These are phyloP conservation scores for Dendroctonus valens DNA, from an alignment of 1,140 invertebrate genomes.

Conservation along the genomic window DNA sequence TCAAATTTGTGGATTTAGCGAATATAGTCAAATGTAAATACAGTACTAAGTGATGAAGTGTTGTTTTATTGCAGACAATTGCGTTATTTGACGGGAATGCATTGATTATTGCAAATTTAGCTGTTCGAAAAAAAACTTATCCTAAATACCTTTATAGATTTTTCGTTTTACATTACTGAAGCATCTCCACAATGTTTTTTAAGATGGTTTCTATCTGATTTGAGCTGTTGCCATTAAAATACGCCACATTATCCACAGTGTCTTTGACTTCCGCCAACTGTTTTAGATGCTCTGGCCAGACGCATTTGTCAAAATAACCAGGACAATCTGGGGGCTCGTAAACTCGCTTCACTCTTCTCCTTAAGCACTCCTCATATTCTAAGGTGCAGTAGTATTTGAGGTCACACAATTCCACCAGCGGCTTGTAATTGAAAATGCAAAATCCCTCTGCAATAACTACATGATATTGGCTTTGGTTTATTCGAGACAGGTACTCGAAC, in stretches of 20 bases:
- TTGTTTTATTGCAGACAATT: too few relatives aligned
- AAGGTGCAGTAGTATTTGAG: conserved; percentile 72
- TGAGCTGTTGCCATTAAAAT: conserved; percentile 34
- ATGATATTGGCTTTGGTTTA: conserved; percentile 41
- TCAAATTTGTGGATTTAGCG: too few relatives aligned
- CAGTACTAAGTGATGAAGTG: too few relatives aligned
- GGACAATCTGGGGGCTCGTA: conserved; percentile 78
- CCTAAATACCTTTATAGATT: too few relatives aligned
- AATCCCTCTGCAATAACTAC: conserved; percentile 76
- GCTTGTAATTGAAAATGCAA: conserved; percentile 68
- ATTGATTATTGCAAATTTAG: too few relatives aligned
- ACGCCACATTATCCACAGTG: conserved; percentile 33
- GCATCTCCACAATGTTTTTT: conserved; percentile 30
- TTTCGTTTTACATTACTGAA: too few relatives aligned
- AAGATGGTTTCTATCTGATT: conserved; percentile 33
- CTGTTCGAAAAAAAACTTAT: too few relatives aligned
- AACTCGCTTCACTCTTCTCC: conserved; percentile 58
- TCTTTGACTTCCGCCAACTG: conserved; percentile 38
- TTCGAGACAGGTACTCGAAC: conserved; percentile 2
- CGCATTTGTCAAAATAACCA: conserved; percentile 75
- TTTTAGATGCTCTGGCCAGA: conserved; percentile 65
- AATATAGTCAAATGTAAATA: too few relatives aligned
- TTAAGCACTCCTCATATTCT: conserved; percentile 63
- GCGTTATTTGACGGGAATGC: too few relatives aligned
- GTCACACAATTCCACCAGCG: conserved; percentile 64